Percentiles rank a stretch among this genome's conserved stretches.
These are phyloP conservation scores for Heliconius hermathena DNA, from an alignment of 1,140 invertebrate genomes.

Conservation along the genomic window DNA sequence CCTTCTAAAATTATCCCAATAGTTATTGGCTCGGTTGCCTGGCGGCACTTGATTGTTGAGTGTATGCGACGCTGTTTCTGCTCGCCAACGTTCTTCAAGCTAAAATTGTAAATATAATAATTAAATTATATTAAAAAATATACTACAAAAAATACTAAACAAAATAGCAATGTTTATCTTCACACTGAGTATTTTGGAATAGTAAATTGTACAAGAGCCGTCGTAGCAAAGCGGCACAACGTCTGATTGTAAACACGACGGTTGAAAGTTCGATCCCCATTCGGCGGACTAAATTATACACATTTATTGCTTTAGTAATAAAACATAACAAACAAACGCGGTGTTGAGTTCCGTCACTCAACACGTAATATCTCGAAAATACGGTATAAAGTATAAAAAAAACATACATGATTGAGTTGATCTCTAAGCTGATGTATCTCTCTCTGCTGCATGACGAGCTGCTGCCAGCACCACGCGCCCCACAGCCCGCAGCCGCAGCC, in stretches of 20 bases:
- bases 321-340: too few relatives aligned
- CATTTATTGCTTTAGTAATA: too few relatives aligned
- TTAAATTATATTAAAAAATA: neutral
- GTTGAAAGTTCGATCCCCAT: too few relatives aligned
- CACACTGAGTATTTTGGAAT: too few relatives aligned
- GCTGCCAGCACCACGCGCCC: constrained; percentile 77
- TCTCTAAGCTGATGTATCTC: constrained; percentile 71
- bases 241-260: too few relatives aligned
- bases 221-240: too few relatives aligned
- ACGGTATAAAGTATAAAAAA: neutral
- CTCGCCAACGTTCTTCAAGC: constrained; percentile 75
- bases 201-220: too few relatives aligned
- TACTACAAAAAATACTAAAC: too few relatives aligned
- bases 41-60: constrained; percentile 94
- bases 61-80: constrained; percentile 76
- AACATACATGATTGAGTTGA: constrained; percentile 66
- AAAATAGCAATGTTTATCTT: too few relatives aligned
- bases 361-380: too few relatives aligned
- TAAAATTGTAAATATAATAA: constrained; percentile 42
- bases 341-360: too few relatives aligned
- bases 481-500: constrained; percentile 66
- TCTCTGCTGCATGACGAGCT: constrained; percentile 71
- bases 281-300: too few relatives aligned
- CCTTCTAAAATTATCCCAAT: constrained; percentile 96
- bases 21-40: constrained; percentile 93